Evolutionary conservation across 92 coral and sea anemone genomes (phyloP).

Genomic region (Epizoanthus rinbou): DNA sequence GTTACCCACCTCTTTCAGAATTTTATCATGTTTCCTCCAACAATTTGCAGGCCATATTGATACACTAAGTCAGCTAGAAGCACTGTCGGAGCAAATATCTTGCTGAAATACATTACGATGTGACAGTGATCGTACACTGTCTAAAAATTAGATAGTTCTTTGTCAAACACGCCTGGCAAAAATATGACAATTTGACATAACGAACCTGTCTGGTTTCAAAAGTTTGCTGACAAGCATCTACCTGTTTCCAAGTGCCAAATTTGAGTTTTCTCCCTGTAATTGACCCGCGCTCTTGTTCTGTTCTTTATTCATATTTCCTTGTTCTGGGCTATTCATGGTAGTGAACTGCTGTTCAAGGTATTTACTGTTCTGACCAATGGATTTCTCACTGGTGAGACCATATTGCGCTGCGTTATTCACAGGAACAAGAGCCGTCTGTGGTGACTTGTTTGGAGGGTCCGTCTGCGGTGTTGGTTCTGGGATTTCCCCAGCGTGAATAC

Average conservation of each 20-base stretch:
- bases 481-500: constrained; percentile 10
- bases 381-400: neutral
- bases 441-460: neutral
- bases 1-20: too few species aligned
- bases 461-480: constrained; percentile 3
- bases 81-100: too few species aligned
- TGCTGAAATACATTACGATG: too few species aligned
- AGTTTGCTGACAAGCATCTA: neutral
- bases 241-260: constrained; percentile 4
- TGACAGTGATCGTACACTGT: too few species aligned
- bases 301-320: neutral
- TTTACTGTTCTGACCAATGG: neutral
- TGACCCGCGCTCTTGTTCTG: constrained; percentile 1
- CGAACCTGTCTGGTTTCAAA: too few species aligned
- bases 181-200: too few species aligned
- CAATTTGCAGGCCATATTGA: too few species aligned
- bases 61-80: too few species aligned
- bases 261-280: neutral
- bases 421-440: neutral
- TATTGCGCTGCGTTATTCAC: neutral
- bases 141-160: too few species aligned
- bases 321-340: neutral
- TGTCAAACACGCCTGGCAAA: too few species aligned
- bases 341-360: neutral
- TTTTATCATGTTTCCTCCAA: too few species aligned